phyloP scores from a whole-genome alignment of 2,113 vertebrate genomes.

The Himantopus leucocephalus region DNA sequence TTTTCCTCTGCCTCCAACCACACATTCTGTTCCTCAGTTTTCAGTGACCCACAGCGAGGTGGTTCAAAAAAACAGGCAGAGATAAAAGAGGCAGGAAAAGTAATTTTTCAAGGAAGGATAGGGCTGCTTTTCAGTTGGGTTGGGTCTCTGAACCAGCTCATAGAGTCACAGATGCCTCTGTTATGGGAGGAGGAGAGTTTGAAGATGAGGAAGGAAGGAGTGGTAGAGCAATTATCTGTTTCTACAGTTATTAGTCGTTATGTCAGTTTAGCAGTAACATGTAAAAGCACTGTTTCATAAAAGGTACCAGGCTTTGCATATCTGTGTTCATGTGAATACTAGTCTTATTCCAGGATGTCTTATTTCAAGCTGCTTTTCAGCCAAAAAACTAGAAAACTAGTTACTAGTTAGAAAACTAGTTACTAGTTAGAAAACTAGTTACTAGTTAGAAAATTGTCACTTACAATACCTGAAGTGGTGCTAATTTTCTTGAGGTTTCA shows the following conservation, averaged over 20 bases:
- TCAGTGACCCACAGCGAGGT: accelerated
- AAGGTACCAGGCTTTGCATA: neutral
- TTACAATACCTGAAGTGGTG: neutral
- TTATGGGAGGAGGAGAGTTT: neutral
- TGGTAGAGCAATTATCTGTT: neutral
- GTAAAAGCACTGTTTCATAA: neutral
- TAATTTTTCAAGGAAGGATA: neutral
- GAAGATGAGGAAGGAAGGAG: neutral
- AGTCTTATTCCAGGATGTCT: neutral
- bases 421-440: neutral
- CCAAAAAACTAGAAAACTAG: neutral
- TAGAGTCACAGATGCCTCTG: neutral
- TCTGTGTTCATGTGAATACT: neutral
- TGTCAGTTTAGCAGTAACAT: neutral
- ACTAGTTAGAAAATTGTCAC: neutral
- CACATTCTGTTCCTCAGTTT: neutral
- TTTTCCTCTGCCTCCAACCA: neutral
- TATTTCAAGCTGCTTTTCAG: neutral
- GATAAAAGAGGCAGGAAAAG: neutral
- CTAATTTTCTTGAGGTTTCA: neutral
- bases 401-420: neutral
- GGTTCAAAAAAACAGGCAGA: neutral
- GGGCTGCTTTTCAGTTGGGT: neutral
- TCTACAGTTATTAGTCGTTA: neutral
- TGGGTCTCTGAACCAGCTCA: neutral